Evolutionary conservation across 2,113 vertebrate genomes (phyloP).

Genomic region (Chaenogobius annularis): DNA sequence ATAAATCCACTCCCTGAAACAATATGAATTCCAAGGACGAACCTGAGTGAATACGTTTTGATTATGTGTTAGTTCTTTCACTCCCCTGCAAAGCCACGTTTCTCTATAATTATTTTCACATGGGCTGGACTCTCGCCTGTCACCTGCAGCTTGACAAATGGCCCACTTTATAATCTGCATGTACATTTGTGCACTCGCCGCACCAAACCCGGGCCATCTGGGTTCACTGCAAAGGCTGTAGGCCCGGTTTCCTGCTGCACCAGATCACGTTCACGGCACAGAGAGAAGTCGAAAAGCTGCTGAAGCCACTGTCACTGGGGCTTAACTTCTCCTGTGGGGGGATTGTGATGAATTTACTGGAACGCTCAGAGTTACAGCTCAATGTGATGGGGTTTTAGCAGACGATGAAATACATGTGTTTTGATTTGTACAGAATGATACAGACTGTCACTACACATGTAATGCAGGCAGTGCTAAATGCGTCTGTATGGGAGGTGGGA

Average conservation of each 20-base stretch:
- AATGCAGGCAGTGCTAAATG: background rate
- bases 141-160: constrained; percentile 51
- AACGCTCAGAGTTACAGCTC: constrained; percentile 36
- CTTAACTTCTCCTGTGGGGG: constrained; percentile 18
- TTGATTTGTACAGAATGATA: constrained; percentile 30
- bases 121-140: constrained; percentile 53
- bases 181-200: constrained; percentile 24
- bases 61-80: constrained; percentile 48
- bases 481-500: background rate
- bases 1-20: no score
- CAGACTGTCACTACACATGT: background rate
- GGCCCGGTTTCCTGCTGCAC: constrained; percentile 53
- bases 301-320: constrained; percentile 28
- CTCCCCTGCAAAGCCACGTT: constrained; percentile 39
- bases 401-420: constrained; percentile 27
- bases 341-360: constrained; percentile 35
- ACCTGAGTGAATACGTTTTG: constrained; percentile 49
- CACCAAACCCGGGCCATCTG: constrained; percentile 35
- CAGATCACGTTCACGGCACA: constrained; percentile 38
- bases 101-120: constrained; percentile 62
- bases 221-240: constrained; percentile 62
- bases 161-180: constrained; percentile 38
- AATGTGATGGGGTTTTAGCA: constrained; percentile 17
- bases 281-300: constrained; percentile 27
- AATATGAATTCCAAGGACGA: background rate